A percentile compares a stretch with the other conserved stretches of the same genome.
phyloP scores from a whole-genome alignment of 2,113 vertebrate species.

The Terrapene triunguis region DNA sequence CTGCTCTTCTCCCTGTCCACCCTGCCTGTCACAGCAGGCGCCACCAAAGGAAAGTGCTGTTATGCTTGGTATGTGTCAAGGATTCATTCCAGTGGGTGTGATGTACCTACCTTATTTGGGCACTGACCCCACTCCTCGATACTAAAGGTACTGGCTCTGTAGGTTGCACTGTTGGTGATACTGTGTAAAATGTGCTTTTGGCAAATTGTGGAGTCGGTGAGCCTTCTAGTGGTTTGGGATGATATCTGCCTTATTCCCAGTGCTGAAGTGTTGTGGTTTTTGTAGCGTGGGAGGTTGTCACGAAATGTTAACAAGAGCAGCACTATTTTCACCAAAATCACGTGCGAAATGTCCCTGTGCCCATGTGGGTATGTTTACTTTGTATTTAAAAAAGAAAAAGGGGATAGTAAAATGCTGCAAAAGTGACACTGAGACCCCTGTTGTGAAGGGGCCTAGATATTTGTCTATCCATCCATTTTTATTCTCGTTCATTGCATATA shows the following conservation, averaged over 20 bases:
- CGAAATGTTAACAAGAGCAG: constrained; percentile 13
- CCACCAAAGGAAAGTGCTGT: neutral
- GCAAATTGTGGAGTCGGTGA: neutral
- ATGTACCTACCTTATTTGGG: neutral
- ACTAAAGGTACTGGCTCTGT: neutral
- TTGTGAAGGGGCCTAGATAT: neutral
- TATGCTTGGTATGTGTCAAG: neutral
- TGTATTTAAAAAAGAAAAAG: neutral
- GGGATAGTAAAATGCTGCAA: constrained; percentile 7
- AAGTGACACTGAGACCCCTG: neutral
- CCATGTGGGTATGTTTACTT: constrained; percentile 44
- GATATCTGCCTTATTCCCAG: neutral
- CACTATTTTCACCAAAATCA: constrained; percentile 30
- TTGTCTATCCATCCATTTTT: neutral
- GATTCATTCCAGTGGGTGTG: neutral
- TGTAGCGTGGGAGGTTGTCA: neutral
- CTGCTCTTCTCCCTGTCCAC: neutral
- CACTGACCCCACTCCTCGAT: neutral
- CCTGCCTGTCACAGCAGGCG: neutral
- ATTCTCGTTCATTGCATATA: constrained; percentile 21
- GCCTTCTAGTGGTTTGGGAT: neutral
- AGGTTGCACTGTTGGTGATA: neutral
- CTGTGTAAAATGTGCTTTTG: neutral
- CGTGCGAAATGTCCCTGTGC: neutral
- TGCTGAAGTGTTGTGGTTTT: neutral